A percentile compares a stretch with the other conserved stretches of the same genome.
Evolutionary conservation across 2,888 invertebrate species (phyloP).

Genomic region (Dyspetes luteomarginatus): DNA sequence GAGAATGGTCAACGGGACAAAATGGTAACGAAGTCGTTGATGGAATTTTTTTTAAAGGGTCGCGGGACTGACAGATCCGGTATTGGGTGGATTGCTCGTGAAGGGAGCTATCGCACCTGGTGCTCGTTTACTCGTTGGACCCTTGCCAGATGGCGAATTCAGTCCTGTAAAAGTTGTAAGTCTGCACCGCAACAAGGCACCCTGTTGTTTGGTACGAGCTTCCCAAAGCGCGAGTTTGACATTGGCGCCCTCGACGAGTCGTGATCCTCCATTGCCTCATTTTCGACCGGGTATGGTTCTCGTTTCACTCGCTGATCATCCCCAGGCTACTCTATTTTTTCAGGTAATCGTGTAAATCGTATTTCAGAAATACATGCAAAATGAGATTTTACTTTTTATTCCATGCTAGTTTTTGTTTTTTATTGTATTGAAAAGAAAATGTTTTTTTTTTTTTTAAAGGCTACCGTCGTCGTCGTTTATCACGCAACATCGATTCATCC

Average conservation of each 20-base stretch:
- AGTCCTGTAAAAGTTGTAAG: constrained; percentile 91
- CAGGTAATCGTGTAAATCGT: constrained; percentile 81
- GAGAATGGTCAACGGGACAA: not conserved
- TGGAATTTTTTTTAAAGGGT: constrained; percentile 85
- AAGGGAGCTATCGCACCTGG: constrained; percentile 95
- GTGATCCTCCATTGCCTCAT: constrained; percentile 84
- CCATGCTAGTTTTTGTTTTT: not conserved
- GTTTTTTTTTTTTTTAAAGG: constrained; percentile 85
- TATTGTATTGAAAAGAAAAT: not conserved
- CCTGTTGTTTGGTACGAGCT: constrained; percentile 93
- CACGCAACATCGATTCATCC: constrained; percentile 93
- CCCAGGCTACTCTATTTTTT: constrained; percentile 84
- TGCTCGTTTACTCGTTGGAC: constrained; percentile 90
- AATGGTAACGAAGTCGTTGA: not conserved
- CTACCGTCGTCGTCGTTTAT: constrained; percentile 94
- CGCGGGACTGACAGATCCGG: constrained; percentile 90
- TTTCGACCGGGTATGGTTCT: constrained; percentile 94
- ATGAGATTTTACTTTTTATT: not conserved
- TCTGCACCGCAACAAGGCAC: constrained; percentile 96
- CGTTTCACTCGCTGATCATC: constrained; percentile 85
- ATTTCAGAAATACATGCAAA: not conserved
- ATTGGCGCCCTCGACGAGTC: constrained; percentile 85
- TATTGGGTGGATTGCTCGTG: constrained; percentile 93
- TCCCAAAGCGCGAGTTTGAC: constrained; percentile 95
- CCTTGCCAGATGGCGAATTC: constrained; percentile 91